Evolutionary conservation across 2,888 invertebrate species (phyloP).

Genomic region (Xestia c-nigrum): DNA sequence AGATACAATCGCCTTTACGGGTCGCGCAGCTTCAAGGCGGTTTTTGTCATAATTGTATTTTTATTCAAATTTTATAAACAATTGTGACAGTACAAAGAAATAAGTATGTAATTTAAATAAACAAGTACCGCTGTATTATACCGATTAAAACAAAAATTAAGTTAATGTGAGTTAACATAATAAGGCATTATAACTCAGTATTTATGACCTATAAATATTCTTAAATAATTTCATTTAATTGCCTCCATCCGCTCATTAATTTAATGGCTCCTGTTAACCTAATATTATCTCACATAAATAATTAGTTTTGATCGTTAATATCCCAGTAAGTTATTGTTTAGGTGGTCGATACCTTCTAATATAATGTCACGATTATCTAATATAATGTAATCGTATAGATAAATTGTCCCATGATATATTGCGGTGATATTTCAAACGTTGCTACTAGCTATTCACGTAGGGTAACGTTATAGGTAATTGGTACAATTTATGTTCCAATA

Average conservation of each 20-base stretch:
- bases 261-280: constrained; percentile 48
- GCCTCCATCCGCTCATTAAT: constrained; percentile 41
- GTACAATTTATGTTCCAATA: constrained; percentile 12
- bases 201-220: constrained; percentile 42
- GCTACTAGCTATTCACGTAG: constrained; percentile 31
- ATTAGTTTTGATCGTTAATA: constrained; percentile 51
- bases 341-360: constrained; percentile 43
- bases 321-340: constrained; percentile 50
- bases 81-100: constrained; percentile 7
- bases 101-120: neutral
- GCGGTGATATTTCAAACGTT: constrained; percentile 42
- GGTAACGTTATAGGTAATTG: constrained; percentile 18
- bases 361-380: constrained; percentile 61
- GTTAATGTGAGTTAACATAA: constrained; percentile 18
- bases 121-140: neutral
- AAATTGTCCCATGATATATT: constrained; percentile 60
- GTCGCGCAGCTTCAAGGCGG: neutral
- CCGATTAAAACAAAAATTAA: constrained; percentile 13
- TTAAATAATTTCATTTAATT: constrained; percentile 37
- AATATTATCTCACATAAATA: constrained; percentile 51
- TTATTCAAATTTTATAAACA: constrained; percentile 7
- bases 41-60: constrained; percentile 13
- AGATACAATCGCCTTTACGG: constrained; percentile 31
- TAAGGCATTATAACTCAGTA: constrained; percentile 14
- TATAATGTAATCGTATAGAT: constrained; percentile 54